A percentile compares a stretch with the other conserved stretches of the same genome.
Evolutionary conservation across 92 coral and sea anemone genomes (phyloP).

Genomic region (Epizoanthus scotinus): DNA sequence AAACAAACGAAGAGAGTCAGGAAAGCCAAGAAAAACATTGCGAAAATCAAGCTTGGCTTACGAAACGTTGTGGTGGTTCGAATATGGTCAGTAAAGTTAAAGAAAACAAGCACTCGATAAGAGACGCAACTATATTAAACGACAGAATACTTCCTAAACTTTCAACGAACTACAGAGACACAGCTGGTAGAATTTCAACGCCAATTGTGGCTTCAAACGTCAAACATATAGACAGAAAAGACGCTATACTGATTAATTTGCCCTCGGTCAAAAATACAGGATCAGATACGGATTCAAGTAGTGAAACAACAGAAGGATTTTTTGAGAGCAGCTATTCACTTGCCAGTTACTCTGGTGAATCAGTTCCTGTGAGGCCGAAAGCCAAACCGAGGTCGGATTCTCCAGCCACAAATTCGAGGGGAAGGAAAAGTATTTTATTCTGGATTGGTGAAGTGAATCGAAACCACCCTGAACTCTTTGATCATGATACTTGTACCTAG

Average conservation of each 20-base stretch:
- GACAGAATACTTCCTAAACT: conserved; percentile 1
- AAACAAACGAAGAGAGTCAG: background rate
- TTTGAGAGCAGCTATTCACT: conserved; percentile 3
- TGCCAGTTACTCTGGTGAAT: background rate
- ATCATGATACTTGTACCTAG: background rate
- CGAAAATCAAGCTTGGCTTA: background rate
- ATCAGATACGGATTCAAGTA: background rate
- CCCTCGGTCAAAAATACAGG: background rate
- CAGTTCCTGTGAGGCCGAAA: background rate
- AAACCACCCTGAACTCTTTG: conserved; percentile 13
- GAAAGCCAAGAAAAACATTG: background rate
- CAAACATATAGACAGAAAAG: background rate
- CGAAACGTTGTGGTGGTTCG: background rate
- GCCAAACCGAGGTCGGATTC: background rate
- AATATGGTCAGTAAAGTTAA: background rate
- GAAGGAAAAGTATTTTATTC: conserved; percentile 10
- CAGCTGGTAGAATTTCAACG: conserved; percentile 2
- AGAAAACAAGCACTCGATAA: background rate
- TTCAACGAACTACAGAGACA: background rate
- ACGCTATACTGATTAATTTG: background rate
- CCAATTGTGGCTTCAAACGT: background rate
- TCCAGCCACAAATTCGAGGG: background rate
- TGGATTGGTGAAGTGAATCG: conserved; percentile 9
- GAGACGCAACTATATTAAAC: no score
- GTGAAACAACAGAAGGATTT: background rate